These are phyloP conservation scores for Rutpela maculata DNA, from an alignment of 2,888 invertebrate genomes.

Conservation along the genomic window DNA sequence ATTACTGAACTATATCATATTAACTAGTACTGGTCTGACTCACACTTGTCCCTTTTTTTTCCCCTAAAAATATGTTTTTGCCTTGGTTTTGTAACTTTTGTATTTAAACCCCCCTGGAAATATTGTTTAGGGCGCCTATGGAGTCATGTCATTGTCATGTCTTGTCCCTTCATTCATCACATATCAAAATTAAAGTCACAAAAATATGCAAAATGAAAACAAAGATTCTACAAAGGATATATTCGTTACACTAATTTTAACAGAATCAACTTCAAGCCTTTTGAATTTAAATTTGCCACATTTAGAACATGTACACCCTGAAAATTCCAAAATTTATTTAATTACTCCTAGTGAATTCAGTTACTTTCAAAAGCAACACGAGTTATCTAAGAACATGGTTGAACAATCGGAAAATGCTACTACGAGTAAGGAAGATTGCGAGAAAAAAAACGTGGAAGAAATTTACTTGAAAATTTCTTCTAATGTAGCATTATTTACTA, in stretches of 20 bases:
- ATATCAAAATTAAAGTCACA: slow-evolving; percentile 32
- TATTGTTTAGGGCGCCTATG: not conserved
- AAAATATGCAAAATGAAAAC: slow-evolving; percentile 49
- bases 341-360: slow-evolving; percentile 59
- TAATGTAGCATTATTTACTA: slow-evolving; percentile 65
- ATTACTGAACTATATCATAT: too few relatives aligned
- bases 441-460: slow-evolving; percentile 44
- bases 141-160: slow-evolving; percentile 24
- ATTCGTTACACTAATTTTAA: slow-evolving; percentile 67
- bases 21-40: too few relatives aligned
- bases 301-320: slow-evolving; percentile 64
- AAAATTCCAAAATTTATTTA: slow-evolving; percentile 62
- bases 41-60: too few relatives aligned
- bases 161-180: slow-evolving; percentile 34
- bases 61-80: too few relatives aligned
- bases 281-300: slow-evolving; percentile 66
- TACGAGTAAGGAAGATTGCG: slow-evolving; percentile 24
- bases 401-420: not conserved
- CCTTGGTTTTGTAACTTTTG: too few relatives aligned
- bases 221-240: slow-evolving; percentile 57
- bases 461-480: slow-evolving; percentile 58
- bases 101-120: not conserved
- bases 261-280: slow-evolving; percentile 69
- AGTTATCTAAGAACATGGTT: slow-evolving; percentile 5
- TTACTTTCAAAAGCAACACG: slow-evolving; percentile 45